Base-by-base conservation (phyloP, 2,888 invertebrate species). In the Eumacrocentrus americanus region DNA sequence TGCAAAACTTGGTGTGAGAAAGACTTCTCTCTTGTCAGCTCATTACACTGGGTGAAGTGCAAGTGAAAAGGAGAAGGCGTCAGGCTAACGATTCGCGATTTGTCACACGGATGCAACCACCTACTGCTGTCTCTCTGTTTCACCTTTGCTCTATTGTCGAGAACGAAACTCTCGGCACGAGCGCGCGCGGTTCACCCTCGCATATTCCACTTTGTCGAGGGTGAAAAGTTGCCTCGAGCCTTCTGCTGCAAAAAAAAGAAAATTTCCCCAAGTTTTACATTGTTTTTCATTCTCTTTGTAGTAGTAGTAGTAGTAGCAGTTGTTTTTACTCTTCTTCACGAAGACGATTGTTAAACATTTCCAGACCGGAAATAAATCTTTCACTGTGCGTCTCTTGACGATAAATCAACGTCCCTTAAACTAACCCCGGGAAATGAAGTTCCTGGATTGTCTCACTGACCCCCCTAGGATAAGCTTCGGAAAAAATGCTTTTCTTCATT, bases 121-220 rank as follows among this genome's bases (percentile, higher is more conserved):
- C 58, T 60, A 55, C 34, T 16, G n/a, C n/a, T 34, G 14, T 50
- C n/a, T 6, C 56, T 58, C 63, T 63, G 53, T 64, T 65, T 65
- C 29, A 38, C 38, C 56, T 47, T 47, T 65, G 60, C 62, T 67
- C 66, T 70, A 68, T 67, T 72, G 63, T 57, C 40, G 40, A 57
- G 64, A 65, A 69, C 54, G 57, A 66, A 54, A 70, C 69, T 67
- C 65, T 72, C 64, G 63, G 66, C 69, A 66, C 68, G 64, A 61
- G 59, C 60, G 47, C 20, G 51, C 42, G 50, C 37, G 57, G 16
- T 48, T 59, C 38, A 35, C 54, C 34, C 58, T 44, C 51, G 44
- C 46, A 55, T 55, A 61, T 60, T 63, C 60, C 48, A 58, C 61
- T 63, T 62, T 57, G 62, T 62, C 51, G 63, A 47, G 58, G 60